These are phyloP conservation scores for Odontothrips loti DNA, from an alignment of 2,888 invertebrate genomes.

Conservation along the genomic window DNA sequence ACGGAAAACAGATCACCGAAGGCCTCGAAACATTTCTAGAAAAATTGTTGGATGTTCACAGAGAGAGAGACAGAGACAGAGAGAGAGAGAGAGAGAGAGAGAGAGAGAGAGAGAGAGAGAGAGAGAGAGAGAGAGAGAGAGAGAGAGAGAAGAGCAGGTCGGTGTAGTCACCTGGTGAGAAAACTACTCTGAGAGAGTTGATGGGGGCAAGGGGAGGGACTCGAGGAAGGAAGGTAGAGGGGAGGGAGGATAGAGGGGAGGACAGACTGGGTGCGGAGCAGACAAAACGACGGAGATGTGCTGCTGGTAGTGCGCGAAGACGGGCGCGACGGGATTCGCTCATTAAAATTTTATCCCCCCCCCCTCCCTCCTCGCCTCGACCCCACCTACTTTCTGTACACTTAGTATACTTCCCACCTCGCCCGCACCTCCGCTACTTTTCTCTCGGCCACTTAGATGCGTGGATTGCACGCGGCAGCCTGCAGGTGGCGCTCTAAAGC, in stretches of 20 bases:
- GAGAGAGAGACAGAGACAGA: not conserved
- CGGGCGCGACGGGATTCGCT: not conserved
- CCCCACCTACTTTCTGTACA: not conserved
- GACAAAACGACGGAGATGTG: slow-evolving; percentile 24
- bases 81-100: slow-evolving; percentile 14
- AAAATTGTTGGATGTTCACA: too few species aligned
- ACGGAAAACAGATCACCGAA: too few species aligned
- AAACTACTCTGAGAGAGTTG: slow-evolving; percentile 4
- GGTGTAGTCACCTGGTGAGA: not conserved
- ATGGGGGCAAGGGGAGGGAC: not conserved
- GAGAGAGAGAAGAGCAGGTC: not conserved
- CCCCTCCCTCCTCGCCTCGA: not conserved
- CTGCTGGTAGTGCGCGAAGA: slow-evolving; percentile 1
- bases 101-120: not conserved
- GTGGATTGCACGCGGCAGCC: too few species aligned
- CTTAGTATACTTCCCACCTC: not conserved
- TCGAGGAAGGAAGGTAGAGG: not conserved
- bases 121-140: not conserved
- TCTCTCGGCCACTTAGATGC: not conserved
- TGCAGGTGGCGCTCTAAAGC: too few species aligned
- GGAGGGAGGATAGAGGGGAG: not conserved
- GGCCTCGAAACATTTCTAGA: too few species aligned
- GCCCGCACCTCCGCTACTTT: not conserved
- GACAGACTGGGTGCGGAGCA: not conserved
- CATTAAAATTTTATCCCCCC: slow-evolving; percentile 13